Conservation (phyloP, 2,113 vertebrate species). For the Ameiurus melas region DNA sequence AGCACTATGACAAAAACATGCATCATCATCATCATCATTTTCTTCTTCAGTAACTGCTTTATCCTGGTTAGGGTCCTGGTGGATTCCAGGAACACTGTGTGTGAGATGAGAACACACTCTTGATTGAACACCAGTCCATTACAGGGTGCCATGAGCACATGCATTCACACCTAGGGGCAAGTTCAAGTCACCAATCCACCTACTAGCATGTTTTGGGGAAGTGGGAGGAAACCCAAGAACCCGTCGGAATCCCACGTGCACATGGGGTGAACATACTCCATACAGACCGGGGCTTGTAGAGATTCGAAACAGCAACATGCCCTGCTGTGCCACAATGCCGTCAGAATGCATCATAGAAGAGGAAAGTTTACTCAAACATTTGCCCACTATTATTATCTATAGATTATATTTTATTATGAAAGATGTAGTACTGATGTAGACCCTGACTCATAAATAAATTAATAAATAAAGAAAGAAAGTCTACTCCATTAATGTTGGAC, state of each 20-base stretch:
- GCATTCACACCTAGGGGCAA: background rate
- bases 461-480: background rate
- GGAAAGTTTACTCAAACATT: background rate
- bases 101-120: background rate
- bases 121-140: background rate
- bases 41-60: background rate
- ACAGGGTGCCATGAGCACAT: background rate
- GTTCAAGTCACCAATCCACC: background rate
- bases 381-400: background rate
- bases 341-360: background rate
- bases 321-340: background rate
- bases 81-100: background rate
- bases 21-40: background rate
- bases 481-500: background rate
- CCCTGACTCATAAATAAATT: background rate
- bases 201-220: background rate
- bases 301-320: background rate
- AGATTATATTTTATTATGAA: background rate
- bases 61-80: background rate
- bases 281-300: background rate
- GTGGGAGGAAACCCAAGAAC: background rate
- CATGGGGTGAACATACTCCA: background rate
- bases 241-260: background rate
- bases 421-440: background rate
- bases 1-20: background rate